These are phyloP conservation scores for Datnioides undecimradiatus DNA, from an alignment of 2,113 vertebrate species.

Conservation along the genomic window DNA sequence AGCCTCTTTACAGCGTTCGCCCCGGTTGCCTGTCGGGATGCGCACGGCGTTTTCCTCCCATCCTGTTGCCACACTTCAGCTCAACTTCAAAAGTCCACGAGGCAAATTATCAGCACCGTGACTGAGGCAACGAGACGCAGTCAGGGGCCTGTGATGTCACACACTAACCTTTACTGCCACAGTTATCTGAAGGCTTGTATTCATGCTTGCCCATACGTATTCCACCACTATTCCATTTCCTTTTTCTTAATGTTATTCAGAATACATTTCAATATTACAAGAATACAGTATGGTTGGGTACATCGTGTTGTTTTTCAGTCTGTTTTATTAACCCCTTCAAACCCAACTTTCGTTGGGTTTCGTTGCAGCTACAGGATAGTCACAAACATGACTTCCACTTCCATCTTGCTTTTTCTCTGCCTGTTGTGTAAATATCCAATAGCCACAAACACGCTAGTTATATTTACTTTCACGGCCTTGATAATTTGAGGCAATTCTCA, in stretches of 20 bases:
- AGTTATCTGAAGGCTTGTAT: neutral
- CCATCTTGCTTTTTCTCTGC: neutral
- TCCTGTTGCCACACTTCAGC: slow-evolving; percentile 7
- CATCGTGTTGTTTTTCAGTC: neutral
- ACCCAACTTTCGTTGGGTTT: neutral
- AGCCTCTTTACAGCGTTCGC: neutral
- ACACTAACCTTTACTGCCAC: neutral
- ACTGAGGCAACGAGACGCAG: neutral
- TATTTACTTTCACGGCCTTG: neutral
- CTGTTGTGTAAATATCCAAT: neutral
- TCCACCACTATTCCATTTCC: neutral
- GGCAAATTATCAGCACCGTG: neutral
- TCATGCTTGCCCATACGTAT: neutral
- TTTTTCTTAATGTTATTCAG: neutral
- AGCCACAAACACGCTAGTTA: neutral
- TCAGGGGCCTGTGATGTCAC: neutral
- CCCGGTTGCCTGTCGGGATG: neutral
- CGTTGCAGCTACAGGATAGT: neutral
- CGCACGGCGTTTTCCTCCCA: slow-evolving; percentile 11
- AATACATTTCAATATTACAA: neutral
- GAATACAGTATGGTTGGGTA: neutral
- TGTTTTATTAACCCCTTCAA: neutral
- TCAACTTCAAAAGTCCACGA: slow-evolving; percentile 1
- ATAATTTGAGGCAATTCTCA: neutral
- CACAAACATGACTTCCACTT: neutral